These are phyloP conservation scores for Anthonomus grandis DNA, from an alignment of 1,140 invertebrate species.

Conservation along the genomic window DNA sequence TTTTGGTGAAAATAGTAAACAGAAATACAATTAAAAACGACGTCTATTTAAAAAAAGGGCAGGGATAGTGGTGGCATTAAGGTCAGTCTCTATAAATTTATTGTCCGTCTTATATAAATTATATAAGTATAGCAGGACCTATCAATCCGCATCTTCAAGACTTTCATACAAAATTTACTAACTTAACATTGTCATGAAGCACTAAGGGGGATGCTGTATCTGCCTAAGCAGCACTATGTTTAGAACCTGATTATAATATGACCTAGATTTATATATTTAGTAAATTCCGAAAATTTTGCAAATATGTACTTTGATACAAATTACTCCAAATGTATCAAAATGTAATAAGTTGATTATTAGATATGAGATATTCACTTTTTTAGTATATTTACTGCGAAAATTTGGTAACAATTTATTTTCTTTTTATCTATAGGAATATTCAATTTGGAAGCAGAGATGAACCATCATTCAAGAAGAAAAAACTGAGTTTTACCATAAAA, in stretches of 20 bases:
- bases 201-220: not conserved
- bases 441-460: not conserved
- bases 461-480: not conserved
- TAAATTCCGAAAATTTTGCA: not conserved
- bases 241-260: not conserved
- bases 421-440: not conserved
- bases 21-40: not conserved
- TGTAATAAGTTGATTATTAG: not conserved
- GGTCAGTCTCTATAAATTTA: not conserved
- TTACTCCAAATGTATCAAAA: not conserved
- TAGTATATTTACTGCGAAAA: not conserved
- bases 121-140: too few species aligned
- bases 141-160: not conserved
- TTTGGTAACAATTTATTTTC: not conserved
- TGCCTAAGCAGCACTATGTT: not conserved
- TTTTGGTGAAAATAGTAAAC: not conserved
- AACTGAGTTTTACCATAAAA: too few species aligned
- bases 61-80: not conserved
- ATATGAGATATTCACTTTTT: not conserved
- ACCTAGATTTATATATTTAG: not conserved
- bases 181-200: not conserved
- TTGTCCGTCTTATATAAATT: too few species aligned
- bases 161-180: not conserved
- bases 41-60: not conserved
- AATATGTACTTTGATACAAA: not conserved